phyloP scores from a whole-genome alignment of 2,888 invertebrate genomes.

The Amiota communis region DNA sequence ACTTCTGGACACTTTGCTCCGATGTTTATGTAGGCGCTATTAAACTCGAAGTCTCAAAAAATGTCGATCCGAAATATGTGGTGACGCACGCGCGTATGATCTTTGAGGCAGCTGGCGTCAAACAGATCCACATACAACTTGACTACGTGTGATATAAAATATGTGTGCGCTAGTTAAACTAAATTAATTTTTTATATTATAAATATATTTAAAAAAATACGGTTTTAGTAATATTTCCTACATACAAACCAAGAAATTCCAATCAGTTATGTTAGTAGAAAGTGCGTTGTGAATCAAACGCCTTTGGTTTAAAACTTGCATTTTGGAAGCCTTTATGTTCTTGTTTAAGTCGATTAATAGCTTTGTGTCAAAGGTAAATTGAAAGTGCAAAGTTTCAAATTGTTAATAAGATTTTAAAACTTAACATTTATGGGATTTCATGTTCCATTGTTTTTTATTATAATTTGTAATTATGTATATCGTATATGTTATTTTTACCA shows the following conservation, averaged over 20 bases:
- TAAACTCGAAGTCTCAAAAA: slow-evolving; percentile 94
- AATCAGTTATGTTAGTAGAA: too few relatives aligned
- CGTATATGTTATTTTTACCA: too few relatives aligned
- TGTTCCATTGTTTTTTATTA: too few relatives aligned
- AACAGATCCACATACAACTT: slow-evolving; percentile 93
- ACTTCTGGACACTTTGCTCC: slow-evolving; percentile 98
- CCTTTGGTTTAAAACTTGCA: too few relatives aligned
- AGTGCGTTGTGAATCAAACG: too few relatives aligned
- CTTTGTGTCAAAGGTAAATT: too few relatives aligned
- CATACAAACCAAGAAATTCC: background rate
- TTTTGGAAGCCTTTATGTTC: too few relatives aligned
- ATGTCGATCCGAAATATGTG: slow-evolving; percentile 94
- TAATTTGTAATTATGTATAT: too few relatives aligned
- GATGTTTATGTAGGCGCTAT: slow-evolving; percentile 93
- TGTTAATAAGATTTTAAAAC: too few relatives aligned
- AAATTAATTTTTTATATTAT: slow-evolving; percentile 20
- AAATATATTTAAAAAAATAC: slow-evolving; percentile 20
- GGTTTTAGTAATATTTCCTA: slow-evolving; percentile 31
- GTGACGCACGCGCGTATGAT: slow-evolving; percentile 94
- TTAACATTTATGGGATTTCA: too few relatives aligned
- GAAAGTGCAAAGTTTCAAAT: too few relatives aligned
- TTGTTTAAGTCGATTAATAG: too few relatives aligned
- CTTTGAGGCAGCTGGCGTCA: slow-evolving; percentile 92
- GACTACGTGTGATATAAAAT: slow-evolving; percentile 81
- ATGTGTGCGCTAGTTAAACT: slow-evolving; percentile 34